Evolutionary conservation across 2,888 invertebrate genomes (phyloP), one percentile per base, ranked within the genome.

Genomic region (Leucophenga montana): DNA sequence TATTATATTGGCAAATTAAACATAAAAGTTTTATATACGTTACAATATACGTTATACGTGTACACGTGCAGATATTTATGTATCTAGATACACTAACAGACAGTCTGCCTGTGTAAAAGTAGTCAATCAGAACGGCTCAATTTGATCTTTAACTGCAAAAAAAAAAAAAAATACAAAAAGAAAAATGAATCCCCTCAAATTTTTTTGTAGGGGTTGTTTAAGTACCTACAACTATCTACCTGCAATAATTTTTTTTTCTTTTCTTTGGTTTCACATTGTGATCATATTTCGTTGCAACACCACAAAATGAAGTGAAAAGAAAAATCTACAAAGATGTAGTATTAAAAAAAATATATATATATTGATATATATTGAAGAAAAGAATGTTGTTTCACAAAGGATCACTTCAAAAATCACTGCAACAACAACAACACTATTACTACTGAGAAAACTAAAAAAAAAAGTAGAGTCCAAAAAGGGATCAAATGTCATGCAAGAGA

Each of bases 161-260:
- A 64, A 18, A 64, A 54, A 66, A 44, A 62, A n/a, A n/a, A n/a
- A n/a, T n/a, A n/a, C n/a, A 64, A 64, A 18, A 64, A 54, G 54
- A 44, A 62, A 62, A 14, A 64, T 27, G 67, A 57, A 57, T 57
- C 67, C 67, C 27, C 46, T 44, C 67, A 46, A 66, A 22, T 54
- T 54, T 46, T 54, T 56, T 31, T 54, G 54, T 66, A 56, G 46
- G 46, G 54, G 56, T 67, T 67, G 66, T 39, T 56, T 27, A 4
- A 20, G 61, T 74, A 59, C 70, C 46, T 27, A 67, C 68, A 68
- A 71, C 80, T 82, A 76, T 83, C 73, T 75, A 68, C 76, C 83
- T 79, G 77, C 75, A 80, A 80, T 77, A 76, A 80, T 78, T 78
- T 14, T 18, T n/a, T 16, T 14, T 64, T 11, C n/a, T 78, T 78